Base-by-base conservation (phyloP, 2,888 invertebrate species). In the Meiosimyza decipiens region DNA sequence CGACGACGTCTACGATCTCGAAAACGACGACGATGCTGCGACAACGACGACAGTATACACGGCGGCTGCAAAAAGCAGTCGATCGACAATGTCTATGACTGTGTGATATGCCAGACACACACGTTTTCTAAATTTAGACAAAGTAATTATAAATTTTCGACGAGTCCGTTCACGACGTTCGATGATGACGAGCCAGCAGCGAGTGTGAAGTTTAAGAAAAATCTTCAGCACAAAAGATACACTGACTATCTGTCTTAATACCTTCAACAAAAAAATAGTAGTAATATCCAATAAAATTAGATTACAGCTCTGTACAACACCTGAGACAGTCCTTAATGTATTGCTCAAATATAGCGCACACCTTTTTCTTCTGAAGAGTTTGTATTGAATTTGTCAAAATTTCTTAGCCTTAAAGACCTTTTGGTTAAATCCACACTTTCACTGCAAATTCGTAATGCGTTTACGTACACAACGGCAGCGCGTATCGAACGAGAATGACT, bases 101-200 rank as follows among this genome's bases (percentile, higher is more conserved):
- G 73, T 74, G 75, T 77, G 85, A 82, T 83, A 81, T 83, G 83
- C 81, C 84, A 84, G 85, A 84, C 85, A 85, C 84, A 84, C 86
- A 85, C 85, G 85, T 86, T 83, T 85, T 85, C 85, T 85, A 85
- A 85, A 84, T 85, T 86, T 85, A 85, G 85, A 84, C 84, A 81
- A 83, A 85, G 85, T 85, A 85, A 85, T 85, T 85, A 86, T 84
- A 86, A 70, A 67, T 54, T 40, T 63, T 70, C 63, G 69, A 52
- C 69, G 69, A 70, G 52, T 60, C 51, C 52, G 69, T 62, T 50
- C 57, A 57, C 59, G 59, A 28, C 18, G 28, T 40, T 40, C 9
- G 40, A 40, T 40, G 40, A 40, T 9, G 40, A 40, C 9, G 40
- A 62, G 72, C 40, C 72, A 73, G 60, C 71, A 74, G 63, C 72